These are phyloP conservation scores for Lepidothrix coronata DNA, from an alignment of 2,113 vertebrate species.

Conservation along the genomic window DNA sequence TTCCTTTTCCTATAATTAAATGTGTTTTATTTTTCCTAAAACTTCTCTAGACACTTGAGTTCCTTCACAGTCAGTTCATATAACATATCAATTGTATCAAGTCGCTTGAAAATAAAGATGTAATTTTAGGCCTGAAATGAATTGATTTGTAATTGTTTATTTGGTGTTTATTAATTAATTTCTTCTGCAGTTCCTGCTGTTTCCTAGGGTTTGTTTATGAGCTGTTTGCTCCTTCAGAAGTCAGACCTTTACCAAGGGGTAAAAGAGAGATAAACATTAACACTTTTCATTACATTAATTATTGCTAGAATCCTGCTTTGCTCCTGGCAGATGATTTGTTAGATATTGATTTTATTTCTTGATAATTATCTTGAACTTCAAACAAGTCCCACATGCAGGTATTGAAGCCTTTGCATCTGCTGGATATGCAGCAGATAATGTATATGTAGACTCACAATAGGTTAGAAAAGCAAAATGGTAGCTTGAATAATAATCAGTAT, in stretches of 20 bases:
- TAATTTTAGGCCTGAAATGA: background rate
- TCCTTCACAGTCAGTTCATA: background rate
- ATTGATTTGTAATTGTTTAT: background rate
- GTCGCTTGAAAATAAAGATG: background rate
- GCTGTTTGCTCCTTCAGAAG: background rate
- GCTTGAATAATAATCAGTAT: conserved; percentile 47
- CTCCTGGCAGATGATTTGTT: conserved; percentile 55
- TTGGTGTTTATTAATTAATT: conserved; percentile 8
- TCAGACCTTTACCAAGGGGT: background rate
- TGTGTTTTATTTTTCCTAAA: background rate
- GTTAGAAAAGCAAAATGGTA: conserved; percentile 15
- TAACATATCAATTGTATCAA: background rate
- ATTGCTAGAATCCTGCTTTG: conserved; percentile 26
- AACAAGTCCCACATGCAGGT: conserved; percentile 9
- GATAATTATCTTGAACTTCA: conserved; percentile 44
- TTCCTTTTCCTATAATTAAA: background rate
- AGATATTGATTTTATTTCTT: conserved; percentile 60
- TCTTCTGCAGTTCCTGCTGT: background rate
- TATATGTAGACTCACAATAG: background rate
- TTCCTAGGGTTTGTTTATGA: background rate
- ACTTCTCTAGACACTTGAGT: background rate
- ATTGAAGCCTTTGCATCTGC: conserved; percentile 38
- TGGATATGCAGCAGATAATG: conserved; percentile 16
- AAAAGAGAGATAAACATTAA: background rate
- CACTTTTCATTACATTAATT: conserved; percentile 56